These are phyloP conservation scores for Cheumatopsyche charites DNA, from an alignment of 1,140 invertebrate genomes.

Conservation along the genomic window DNA sequence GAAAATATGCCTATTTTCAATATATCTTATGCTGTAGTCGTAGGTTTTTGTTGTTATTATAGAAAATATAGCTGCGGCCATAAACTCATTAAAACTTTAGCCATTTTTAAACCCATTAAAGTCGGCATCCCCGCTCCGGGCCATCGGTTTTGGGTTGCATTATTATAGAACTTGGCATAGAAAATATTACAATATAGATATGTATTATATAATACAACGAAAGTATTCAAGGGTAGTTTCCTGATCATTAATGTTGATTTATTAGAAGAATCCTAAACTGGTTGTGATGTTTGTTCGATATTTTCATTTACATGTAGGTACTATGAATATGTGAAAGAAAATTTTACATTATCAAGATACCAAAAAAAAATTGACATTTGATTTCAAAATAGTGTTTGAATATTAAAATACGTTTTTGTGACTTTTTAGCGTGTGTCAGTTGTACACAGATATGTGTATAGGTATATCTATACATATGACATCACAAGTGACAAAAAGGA, in stretches of 20 bases:
- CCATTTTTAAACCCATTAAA: constrained; percentile 40
- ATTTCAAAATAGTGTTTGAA: no score
- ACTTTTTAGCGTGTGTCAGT: no score
- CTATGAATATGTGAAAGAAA: no score
- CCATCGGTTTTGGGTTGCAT: constrained; percentile 27
- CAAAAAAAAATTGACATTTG: no score
- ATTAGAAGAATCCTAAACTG: not conserved
- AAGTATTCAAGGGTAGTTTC: constrained; percentile 31
- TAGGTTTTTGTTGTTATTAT: not conserved
- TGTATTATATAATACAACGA: no score
- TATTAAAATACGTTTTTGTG: no score
- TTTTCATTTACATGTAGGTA: not conserved
- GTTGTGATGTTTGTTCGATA: not conserved
- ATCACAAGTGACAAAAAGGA: not conserved
- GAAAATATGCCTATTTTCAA: no score
- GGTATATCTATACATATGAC: not conserved
- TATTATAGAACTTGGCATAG: constrained; percentile 32
- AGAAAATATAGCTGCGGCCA: constrained; percentile 28
- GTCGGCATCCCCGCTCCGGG: constrained; percentile 29
- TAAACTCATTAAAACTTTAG: constrained; percentile 43
- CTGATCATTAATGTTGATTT: constrained; percentile 34
- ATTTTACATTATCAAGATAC: no score
- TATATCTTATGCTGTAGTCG: not conserved
- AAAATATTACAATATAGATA: no score
- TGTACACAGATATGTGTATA: no score